Base-by-base conservation (phyloP, 2,113 vertebrate species). In the Shinisaurus crocodilurus region DNA sequence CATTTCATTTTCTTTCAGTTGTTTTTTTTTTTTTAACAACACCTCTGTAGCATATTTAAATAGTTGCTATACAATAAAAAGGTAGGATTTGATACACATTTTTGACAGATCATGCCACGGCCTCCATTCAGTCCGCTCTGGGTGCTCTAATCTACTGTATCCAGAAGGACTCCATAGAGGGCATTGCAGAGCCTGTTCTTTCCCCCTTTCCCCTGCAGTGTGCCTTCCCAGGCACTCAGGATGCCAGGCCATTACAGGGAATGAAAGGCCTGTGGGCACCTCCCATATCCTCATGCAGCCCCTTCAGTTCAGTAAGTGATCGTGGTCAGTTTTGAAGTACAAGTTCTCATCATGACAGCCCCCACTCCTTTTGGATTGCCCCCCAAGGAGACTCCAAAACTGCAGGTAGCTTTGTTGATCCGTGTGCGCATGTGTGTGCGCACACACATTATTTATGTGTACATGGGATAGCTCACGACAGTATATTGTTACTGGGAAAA, bases 41-140 rank as follows among this genome's bases (percentile, higher is more conserved):
- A 96, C 82, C 94, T 93, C 94, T 88, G 95, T 43, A 40, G 86
- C 74, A 92, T 91, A 94, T 90, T 89, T 87, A 77, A 92, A 27
- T 37, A 80, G 43, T 65, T 88, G n/a, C 80, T 88, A 12, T 93
- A 81, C 89, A 85, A 80, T 87, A 54, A 7, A 32, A n/a, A 50
- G 2, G 80, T 72, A 90, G 79, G 75, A 93, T 83, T 92, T 82
- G 86, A 80, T 60, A 27, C 34, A 86, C 43, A 88, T 92, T 91
- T 88, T 90, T 90, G 76, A 76, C 80, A n/a, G 93, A 93, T 75
- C n/a, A 85, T 89, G 75, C 90, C 86, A n/a, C 48, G 63, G 3
- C 50, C 76, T 80, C 25, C 0, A 25, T 27, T 83, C 37, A 1
- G 70, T 57, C 67, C 32, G 2, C 23, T n/a, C 23, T 43, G 9